A percentile compares a stretch with the other conserved stretches of the same genome.
phyloP scores from a whole-genome alignment of 2,797 vertebrate species.

The Nannoperca australis region DNA sequence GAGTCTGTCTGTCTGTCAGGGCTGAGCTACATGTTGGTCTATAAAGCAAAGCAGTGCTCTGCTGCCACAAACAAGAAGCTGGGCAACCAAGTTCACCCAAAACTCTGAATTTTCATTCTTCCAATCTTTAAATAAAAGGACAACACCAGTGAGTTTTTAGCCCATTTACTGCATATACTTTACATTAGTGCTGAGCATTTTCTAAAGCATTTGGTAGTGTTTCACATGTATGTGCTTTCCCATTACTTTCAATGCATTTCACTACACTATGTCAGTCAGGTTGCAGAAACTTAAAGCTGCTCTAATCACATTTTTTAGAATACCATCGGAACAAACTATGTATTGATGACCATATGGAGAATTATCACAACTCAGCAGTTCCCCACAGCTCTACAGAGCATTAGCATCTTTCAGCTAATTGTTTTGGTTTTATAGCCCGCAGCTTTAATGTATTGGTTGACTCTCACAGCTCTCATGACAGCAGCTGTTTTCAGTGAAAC shows the following conservation, averaged over 20 bases:
- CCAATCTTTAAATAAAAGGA: constrained; percentile 15
- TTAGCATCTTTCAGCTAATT: neutral
- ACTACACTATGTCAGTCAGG: neutral
- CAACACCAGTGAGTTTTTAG: constrained; percentile 22
- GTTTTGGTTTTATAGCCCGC: neutral
- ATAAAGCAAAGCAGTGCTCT: constrained; percentile 18
- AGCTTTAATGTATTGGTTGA: neutral
- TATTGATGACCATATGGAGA: neutral
- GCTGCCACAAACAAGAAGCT: constrained; percentile 25
- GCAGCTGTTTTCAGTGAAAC: neutral
- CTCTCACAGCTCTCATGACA: neutral
- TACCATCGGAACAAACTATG: neutral
- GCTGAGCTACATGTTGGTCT: constrained; percentile 20
- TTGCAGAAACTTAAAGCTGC: neutral
- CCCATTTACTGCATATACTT: constrained; percentile 3
- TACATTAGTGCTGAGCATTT: constrained; percentile 27
- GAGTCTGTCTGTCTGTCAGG: constrained; percentile 36
- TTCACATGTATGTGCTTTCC: neutral
- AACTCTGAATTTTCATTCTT: constrained; percentile 12
- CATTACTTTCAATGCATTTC: neutral
- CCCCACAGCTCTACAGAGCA: neutral
- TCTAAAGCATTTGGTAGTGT: neutral
- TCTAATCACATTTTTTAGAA: neutral
- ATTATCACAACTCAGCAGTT: no score
- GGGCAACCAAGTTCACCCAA: neutral